Conservation (phyloP, 2,113 vertebrate genomes). For the Nesoenas mayeri region DNA sequence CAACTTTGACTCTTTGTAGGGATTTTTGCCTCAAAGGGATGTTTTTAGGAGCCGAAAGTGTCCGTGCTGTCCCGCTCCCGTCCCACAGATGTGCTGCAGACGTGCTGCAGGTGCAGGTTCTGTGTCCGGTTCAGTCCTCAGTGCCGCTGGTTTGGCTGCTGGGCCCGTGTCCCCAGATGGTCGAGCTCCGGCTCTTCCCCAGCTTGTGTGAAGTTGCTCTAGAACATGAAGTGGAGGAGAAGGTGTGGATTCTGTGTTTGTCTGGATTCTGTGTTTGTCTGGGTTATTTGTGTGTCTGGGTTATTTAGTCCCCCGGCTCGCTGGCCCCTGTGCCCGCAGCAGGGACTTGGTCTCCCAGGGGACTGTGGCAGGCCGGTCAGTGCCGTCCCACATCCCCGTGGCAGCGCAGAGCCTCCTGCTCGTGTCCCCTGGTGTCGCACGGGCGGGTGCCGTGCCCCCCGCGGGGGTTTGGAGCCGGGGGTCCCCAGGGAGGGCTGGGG, state of each 20-base stretch:
- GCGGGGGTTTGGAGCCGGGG: not conserved
- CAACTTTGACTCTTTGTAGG: not conserved
- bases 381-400: not conserved
- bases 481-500: not conserved
- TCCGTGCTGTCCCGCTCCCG: not conserved
- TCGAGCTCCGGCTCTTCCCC: not conserved
- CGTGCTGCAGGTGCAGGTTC: not conserved
- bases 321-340: not conserved
- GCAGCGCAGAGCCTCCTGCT: not conserved
- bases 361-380: not conserved
- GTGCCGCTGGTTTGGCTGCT: not conserved
- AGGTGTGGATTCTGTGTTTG: not conserved
- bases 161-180: not conserved
- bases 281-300: not conserved
- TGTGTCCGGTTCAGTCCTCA: too few species aligned
- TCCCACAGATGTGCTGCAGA: not conserved
- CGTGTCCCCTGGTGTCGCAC: not conserved
- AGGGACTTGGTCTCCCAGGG: not conserved
- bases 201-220: not conserved
- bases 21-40: not conserved
- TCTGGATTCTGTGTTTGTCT: too few species aligned
- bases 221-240: accelerated
- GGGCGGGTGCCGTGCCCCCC: not conserved
- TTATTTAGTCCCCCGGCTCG: accelerated
- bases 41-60: not conserved